Conservation (phyloP, 2,888 invertebrate genomes). For the Tanypteryx hageni region DNA sequence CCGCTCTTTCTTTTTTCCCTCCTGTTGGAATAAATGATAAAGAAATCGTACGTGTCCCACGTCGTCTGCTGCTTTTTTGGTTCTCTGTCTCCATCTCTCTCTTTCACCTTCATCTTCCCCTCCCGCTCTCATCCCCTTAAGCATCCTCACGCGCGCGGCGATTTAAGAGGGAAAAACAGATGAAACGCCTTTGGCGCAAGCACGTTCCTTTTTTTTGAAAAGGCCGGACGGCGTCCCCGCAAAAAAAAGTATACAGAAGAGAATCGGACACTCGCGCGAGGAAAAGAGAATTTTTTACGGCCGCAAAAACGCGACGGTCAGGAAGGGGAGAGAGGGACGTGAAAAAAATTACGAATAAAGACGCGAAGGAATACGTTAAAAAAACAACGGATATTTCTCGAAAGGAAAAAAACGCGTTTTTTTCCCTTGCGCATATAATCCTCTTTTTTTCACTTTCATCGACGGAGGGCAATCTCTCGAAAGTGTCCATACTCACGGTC, state of each 20-base stretch:
- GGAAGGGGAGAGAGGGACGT: background rate
- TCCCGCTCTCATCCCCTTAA: background rate
- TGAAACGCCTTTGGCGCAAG: background rate
- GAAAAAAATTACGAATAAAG: background rate
- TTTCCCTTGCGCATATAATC: background rate
- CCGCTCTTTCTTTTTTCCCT: background rate
- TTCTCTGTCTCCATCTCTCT: background rate
- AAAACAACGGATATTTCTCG: background rate
- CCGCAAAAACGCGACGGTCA: background rate
- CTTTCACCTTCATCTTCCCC: background rate
- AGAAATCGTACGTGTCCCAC: background rate
- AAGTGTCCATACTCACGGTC: background rate
- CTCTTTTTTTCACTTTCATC: background rate
- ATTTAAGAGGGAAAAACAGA: background rate
- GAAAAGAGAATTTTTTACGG: background rate
- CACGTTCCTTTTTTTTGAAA: background rate
- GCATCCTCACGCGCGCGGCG: background rate
- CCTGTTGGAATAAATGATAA: constrained; percentile 9
- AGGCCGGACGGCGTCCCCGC: background rate
- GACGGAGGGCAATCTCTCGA: background rate
- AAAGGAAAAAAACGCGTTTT: background rate
- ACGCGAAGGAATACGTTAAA: background rate
- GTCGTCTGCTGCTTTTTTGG: too few species aligned
- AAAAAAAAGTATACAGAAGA: background rate
- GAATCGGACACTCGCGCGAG: background rate